Evolutionary conservation across 2,888 invertebrate species (phyloP), one percentile per base, ranked within the genome.

Genomic region (Yponomeuta plumbellus): DNA sequence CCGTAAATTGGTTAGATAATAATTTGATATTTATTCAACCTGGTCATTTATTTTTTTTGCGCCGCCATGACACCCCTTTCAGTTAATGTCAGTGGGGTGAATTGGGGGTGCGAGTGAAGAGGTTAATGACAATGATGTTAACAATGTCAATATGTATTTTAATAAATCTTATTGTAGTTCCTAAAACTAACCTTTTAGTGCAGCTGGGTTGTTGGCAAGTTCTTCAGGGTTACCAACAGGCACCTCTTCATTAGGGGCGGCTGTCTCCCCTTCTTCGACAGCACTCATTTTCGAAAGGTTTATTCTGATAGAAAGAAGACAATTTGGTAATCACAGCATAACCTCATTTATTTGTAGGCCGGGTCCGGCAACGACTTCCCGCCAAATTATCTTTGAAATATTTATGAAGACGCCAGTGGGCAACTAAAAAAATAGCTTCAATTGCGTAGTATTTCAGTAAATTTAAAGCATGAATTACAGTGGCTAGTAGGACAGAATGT

Each of bases 141-240:
- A n/a, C n/a, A n/a, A 8, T 8, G 8, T 34, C 34, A 6, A 5
- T 8, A 34, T 5, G 26, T 26, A 26, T 26, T 34, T 34, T 34
- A 34, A 8, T 34, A 4, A 34, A 34, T 34, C 8, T 8, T 26
- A 44, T 44, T 52, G 17, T 17, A 13, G 44, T 11, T 44, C 13
- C 2, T 2, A 13, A 13, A 17, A 52, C 44, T 17, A 52, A 94
- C 94, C 92, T 92, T 92, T 93, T 63, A 94, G 88, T 64, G 93
- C 89, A 71, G 87, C 86, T 62, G 94, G 92, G 77, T 94, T 93
- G 80, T 94, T 94, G 34, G 93, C 89, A 64, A 94, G 87, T 75
- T 93, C 93, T 26, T 93, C 93, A 62, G 94, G 94, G 77, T 94
- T 88, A 69, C 89, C 91, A 65, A 80, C 74, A 40, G 85, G 81